Evolutionary conservation across 64 coral and sea anemone genomes (phyloP).

Genomic region (Actinia equina): DNA sequence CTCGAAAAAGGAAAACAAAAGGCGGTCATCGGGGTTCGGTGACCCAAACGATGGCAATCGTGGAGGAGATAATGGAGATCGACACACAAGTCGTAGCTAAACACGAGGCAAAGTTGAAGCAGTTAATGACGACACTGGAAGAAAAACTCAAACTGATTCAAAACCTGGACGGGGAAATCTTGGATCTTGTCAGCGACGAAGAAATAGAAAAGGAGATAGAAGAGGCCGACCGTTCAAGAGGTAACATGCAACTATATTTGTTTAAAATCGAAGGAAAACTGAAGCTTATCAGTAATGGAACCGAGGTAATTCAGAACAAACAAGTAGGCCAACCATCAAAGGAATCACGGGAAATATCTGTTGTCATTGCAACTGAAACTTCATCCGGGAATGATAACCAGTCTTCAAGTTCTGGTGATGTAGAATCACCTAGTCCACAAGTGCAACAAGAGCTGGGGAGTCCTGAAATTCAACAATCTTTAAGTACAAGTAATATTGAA

Average conservation of each 20-base stretch:
- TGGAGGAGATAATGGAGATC: not conserved
- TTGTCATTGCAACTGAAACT: not conserved
- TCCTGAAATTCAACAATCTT: not conserved
- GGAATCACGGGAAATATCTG: not conserved
- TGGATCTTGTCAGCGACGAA: not conserved
- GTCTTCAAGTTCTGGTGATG: not conserved
- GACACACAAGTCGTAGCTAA: not conserved
- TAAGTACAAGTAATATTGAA: not conserved
- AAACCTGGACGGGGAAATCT: not conserved
- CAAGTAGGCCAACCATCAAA: not conserved
- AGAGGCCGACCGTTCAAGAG: not conserved
- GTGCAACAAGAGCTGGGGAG: not conserved
- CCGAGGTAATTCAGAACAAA: not conserved
- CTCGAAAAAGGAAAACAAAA: not conserved
- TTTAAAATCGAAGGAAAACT: not conserved
- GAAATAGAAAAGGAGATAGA: conserved; percentile 24
- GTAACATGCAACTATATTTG: not conserved
- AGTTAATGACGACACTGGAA: conserved; percentile 2
- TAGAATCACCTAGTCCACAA: not conserved
- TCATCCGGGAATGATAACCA: not conserved
- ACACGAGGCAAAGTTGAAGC: not conserved
- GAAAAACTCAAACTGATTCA: conserved; percentile 1
- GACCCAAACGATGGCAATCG: not conserved
- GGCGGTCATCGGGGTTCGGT: not conserved
- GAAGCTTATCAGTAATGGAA: too few species aligned